Base-by-base conservation (phyloP, 37 sponge, comb jelly and placozoan species). In the Hexactinellida sp. region DNA sequence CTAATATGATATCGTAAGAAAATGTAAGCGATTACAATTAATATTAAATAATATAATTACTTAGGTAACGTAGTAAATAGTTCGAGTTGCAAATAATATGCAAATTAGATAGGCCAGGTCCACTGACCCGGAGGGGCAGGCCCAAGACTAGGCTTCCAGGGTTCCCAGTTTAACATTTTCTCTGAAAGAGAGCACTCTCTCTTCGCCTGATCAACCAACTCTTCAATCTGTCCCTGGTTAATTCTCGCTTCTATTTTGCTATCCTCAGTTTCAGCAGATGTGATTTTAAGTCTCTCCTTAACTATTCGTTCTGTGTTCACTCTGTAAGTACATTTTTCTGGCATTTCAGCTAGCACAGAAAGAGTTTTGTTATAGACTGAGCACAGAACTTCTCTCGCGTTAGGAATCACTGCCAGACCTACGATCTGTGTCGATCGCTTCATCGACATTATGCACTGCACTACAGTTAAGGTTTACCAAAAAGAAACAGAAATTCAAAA, bases 131-230 rank as follows among this genome's bases (percentile, higher is more conserved):
- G 76, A n/a, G 76, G 76, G 3, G 76, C 19, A 63, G 76, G 76
- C 28, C 76, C 76, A 25, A 63, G 30, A n/a, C 21, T 10, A 63
- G 76, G 76, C 76, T 63, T 63, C 76, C 76, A 63, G 5, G 76
- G 76, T n/a, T 63, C 76, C 76, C 76, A 63, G 30, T 32, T 23
- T n/a, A 63, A 23, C 76, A 63, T 63, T 63, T 63, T 63, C 34
- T 63, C 76, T 63, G 76, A 21, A n/a, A 63, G 76, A 25, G 76
- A 63, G 34, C 76, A 63, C 30, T 63, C 76, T 63, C 76, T 63
- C 76, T 63, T 63, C 30, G 76, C 76, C 13, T 63, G 25, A 63
- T 63, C 76, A 23, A 63, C 30, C 76, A 63, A 63, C 76, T 63
- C 76, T 63, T 63, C 76, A 7, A 63, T 63, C 30, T 63, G 76